These are phyloP conservation scores for Sapayoa aenigma DNA, from an alignment of 2,113 vertebrate species.

Conservation along the genomic window DNA sequence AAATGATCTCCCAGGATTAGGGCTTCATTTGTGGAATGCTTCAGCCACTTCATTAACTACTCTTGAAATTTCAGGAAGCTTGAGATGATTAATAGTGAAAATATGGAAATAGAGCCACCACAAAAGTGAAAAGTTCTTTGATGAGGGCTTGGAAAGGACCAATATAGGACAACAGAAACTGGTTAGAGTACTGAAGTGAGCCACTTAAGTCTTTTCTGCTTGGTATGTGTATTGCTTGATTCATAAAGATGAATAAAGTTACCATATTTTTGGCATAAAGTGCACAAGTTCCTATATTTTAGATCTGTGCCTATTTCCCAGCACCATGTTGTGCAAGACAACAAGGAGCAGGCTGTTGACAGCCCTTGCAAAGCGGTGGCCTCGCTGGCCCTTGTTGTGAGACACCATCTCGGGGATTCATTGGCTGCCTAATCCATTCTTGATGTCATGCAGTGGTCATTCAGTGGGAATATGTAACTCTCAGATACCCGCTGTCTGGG, in stretches of 20 bases:
- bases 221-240: background rate
- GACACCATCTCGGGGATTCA: fast-evolving
- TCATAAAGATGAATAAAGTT: background rate
- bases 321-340: background rate
- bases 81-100: background rate
- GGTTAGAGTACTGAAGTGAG: background rate
- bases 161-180: background rate
- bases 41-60: background rate
- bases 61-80: background rate
- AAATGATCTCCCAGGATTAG: background rate
- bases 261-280: background rate
- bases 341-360: background rate
- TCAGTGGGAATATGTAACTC: fast-evolving
- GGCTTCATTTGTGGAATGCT: background rate
- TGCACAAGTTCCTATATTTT: background rate
- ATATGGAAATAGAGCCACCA: background rate
- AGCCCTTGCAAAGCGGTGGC: background rate
- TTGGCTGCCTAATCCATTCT: background rate
- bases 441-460: background rate
- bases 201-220: background rate
- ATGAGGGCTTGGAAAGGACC: background rate
- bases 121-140: background rate
- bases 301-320: background rate
- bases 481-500: background rate
- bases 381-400: background rate